These are phyloP conservation scores for Ricordea florida DNA, from an alignment of 92 coral and sea anemone species.

Conservation along the genomic window DNA sequence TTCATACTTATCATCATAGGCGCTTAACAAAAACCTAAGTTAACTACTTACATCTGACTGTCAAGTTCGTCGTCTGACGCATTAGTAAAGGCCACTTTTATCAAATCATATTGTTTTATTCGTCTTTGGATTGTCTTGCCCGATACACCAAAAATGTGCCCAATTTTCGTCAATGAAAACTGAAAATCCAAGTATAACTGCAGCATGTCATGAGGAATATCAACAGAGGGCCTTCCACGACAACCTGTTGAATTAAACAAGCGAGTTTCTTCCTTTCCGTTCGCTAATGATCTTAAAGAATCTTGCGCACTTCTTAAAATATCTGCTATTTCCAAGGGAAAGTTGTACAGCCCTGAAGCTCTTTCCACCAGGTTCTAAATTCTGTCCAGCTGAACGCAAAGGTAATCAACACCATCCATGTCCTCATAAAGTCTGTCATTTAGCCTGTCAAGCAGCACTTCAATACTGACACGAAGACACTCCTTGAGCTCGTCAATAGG, in stretches of 20 bases:
- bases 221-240: constrained; percentile 23
- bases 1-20: too few relatives aligned
- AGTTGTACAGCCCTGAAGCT: constrained; percentile 47
- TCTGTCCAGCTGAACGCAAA: constrained; percentile 47
- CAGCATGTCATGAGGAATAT: constrained; percentile 37
- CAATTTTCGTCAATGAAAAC: constrained; percentile 34
- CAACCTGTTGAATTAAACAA: constrained; percentile 3
- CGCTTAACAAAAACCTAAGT: neutral
- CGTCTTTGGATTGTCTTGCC: constrained; percentile 37
- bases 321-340: constrained; percentile 21
- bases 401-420: constrained; percentile 55
- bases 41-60: constrained; percentile 32
- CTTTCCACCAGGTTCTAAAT: constrained; percentile 46
- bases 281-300: constrained; percentile 24
- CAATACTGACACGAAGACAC: constrained; percentile 20
- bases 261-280: constrained; percentile 2
- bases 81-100: neutral
- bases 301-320: constrained; percentile 18
- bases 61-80: constrained; percentile 26
- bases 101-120: constrained; percentile 2
- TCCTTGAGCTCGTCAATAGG: constrained; percentile 27
- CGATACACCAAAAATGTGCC: constrained; percentile 25
- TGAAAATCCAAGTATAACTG: constrained; percentile 34
- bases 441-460: constrained; percentile 14
- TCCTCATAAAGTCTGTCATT: constrained; percentile 51